Evolutionary conservation across 1,140 invertebrate genomes (phyloP).

Genomic region (Macrostomum lignano): DNA sequence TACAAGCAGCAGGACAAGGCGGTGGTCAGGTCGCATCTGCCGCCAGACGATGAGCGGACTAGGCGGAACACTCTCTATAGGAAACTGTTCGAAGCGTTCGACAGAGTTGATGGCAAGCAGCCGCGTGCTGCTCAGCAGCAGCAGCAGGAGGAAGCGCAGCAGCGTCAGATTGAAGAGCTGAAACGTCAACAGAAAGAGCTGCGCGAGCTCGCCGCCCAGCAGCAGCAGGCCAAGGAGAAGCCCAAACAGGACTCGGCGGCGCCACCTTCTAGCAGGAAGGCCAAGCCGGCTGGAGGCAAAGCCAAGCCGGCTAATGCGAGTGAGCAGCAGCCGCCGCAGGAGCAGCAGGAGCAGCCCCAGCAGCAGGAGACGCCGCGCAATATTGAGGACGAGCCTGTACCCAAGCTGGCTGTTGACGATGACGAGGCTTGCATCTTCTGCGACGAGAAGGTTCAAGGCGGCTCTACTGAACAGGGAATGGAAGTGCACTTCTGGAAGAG

Average conservation of each 20-base stretch:
- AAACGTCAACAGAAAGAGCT: too few relatives aligned
- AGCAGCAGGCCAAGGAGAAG: slow-evolving; percentile 3
- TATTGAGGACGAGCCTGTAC: not conserved
- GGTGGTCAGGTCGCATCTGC: slow-evolving; percentile 49
- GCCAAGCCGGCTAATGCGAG: too few relatives aligned
- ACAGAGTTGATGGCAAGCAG: slow-evolving; percentile 42
- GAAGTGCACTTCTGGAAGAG: slow-evolving; percentile 67
- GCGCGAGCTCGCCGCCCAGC: too few relatives aligned
- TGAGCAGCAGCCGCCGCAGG: slow-evolving; percentile 19
- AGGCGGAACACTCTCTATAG: slow-evolving; percentile 57
- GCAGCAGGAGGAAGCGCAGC: too few relatives aligned
- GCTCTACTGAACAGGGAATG: slow-evolving; percentile 36
- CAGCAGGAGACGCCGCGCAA: slow-evolving; percentile 12
- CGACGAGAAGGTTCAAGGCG: slow-evolving; percentile 36
- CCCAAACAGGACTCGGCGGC: not conserved
- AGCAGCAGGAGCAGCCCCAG: slow-evolving; percentile 17
- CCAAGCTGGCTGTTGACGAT: slow-evolving; percentile 11
- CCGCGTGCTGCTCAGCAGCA: slow-evolving; percentile 12
- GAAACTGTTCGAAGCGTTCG: slow-evolving; percentile 68
- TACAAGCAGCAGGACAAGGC: slow-evolving; percentile 31
- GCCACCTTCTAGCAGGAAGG: not conserved
- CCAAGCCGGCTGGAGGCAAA: too few relatives aligned
- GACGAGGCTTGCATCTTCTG: slow-evolving; percentile 52
- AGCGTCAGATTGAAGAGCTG: too few relatives aligned
- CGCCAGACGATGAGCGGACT: slow-evolving; percentile 61